Base-by-base conservation (phyloP, 1,140 invertebrate species). In the Spodoptera frugiperda region DNA sequence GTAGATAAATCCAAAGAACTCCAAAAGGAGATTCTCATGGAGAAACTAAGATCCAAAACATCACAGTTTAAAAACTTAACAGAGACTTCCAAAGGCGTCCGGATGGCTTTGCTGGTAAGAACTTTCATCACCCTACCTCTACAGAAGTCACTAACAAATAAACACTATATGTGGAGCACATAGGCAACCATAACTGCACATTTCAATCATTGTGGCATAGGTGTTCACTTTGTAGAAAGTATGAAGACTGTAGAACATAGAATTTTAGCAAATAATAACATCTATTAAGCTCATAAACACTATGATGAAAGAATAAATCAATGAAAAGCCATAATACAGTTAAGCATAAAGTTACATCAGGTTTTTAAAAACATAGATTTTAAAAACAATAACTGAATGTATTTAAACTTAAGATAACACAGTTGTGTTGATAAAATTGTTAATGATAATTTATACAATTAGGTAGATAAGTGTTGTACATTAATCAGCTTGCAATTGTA, bases 1-100 rank as follows among this genome's bases (percentile, higher is more conserved):
- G 79, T 91, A 63, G 96, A 96, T 81, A 96, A 96, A 84, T 95
- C 94, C 59, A 96, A 96, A 91, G 96, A 96, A 87, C 96, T 96
- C 93, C 96, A 96, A 90, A 96, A 98, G 94, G 97, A 98, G 91
- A 95, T 97, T 75, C 92, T 98, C 46, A 98, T 98, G 97, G 97
- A 98, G 88, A 97, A 97, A 88, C 91, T 98, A n/a, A 95, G 97
- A 57, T 96, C 96, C 10, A 97, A 97, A 92, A 95, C 96, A 83
- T 95, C 96, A 33, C 96, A 97, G 84, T 96, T 96, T 81, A 98
- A 97, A 92, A 96, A 96, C 46, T 96, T 98, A 85, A 94, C 95
- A 39, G 98, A 99, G 90, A 97, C 96, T 79, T 97, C 97, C 8
- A 98, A 98, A 94, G 96, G 96, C 77, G 95, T 98, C 61, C 95